phyloP scores from a whole-genome alignment of 2,888 invertebrate species.

The Ornithoptera priamus region DNA sequence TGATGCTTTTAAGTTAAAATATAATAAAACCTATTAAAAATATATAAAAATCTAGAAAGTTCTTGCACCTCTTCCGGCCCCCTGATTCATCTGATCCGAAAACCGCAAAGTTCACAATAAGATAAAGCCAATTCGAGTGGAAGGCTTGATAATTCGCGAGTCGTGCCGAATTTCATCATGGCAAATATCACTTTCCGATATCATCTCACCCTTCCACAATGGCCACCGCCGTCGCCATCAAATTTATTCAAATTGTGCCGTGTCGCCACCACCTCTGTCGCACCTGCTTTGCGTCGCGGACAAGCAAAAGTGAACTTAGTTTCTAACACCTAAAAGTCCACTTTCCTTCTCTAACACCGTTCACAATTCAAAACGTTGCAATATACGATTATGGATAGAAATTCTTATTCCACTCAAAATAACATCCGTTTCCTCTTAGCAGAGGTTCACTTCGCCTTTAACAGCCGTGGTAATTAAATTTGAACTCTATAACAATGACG shows the following conservation, averaged over 20 bases:
- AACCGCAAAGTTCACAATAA: slow-evolving; percentile 16
- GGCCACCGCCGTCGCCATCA: slow-evolving; percentile 53
- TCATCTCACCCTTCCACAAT: slow-evolving; percentile 54
- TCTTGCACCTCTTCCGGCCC: no score
- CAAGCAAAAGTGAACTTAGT: slow-evolving; percentile 40
- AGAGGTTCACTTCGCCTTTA: slow-evolving; percentile 57
- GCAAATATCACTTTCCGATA: slow-evolving; percentile 69
- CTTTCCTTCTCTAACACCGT: slow-evolving; percentile 32
- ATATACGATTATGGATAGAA: slow-evolving; percentile 68
- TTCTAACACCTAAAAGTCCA: slow-evolving; percentile 16
- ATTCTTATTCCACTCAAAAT: slow-evolving; percentile 77
- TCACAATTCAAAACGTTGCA: slow-evolving; percentile 60
- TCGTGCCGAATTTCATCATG: slow-evolving; percentile 64
- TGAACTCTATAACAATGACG: slow-evolving; percentile 28
- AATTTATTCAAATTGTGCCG: slow-evolving; percentile 78
- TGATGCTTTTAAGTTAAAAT: no score
- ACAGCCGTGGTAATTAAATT: slow-evolving; percentile 28
- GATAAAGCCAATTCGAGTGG: slow-evolving; percentile 42
- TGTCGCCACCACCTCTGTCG: slow-evolving; percentile 63
- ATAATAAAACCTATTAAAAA: no score
- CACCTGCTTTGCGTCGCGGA: slow-evolving; percentile 55
- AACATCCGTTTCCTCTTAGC: slow-evolving; percentile 74
- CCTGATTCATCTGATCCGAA: not conserved
- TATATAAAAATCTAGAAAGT: no score
- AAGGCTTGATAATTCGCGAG: slow-evolving; percentile 53